Conservation (phyloP, 2,797 vertebrate species). For the Myripristis jacobus region DNA sequence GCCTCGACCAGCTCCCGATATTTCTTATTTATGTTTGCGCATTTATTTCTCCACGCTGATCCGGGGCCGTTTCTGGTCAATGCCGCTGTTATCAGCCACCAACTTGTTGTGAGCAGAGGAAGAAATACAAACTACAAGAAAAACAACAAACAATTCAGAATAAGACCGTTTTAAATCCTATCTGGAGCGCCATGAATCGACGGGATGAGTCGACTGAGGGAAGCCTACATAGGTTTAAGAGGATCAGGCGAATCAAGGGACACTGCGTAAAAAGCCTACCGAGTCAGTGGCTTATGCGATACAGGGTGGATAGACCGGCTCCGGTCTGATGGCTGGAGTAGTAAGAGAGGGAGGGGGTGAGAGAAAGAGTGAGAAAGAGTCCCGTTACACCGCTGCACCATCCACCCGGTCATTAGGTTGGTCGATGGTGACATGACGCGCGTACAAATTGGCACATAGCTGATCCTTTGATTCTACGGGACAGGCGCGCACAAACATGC, state of each 20-base stretch:
- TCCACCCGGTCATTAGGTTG: conserved; percentile 17
- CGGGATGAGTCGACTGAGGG: conserved; percentile 22
- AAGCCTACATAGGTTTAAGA: conserved; percentile 41
- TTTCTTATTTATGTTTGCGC: background rate
- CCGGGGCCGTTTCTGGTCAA: background rate
- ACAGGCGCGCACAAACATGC: background rate
- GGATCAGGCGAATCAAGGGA: conserved; percentile 40
- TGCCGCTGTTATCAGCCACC: no score
- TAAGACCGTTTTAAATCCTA: background rate
- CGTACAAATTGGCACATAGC: conserved; percentile 16
- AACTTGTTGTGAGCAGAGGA: conserved; percentile 14
- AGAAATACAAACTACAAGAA: background rate
- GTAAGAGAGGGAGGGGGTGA: background rate
- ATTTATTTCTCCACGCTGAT: background rate
- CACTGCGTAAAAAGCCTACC: conserved; percentile 8
- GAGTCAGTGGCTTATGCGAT: conserved; percentile 9
- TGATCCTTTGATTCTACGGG: no score
- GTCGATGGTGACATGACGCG: conserved; percentile 20
- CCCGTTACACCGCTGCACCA: conserved; percentile 23
- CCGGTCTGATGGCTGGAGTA: background rate
- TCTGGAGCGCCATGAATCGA: background rate
- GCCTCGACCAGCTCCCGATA: background rate
- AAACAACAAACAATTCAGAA: background rate
- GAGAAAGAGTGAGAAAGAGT: background rate
- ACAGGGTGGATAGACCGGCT: background rate